Conservation (phyloP, 2,797 vertebrate species). For the Carduelis carduelis region DNA sequence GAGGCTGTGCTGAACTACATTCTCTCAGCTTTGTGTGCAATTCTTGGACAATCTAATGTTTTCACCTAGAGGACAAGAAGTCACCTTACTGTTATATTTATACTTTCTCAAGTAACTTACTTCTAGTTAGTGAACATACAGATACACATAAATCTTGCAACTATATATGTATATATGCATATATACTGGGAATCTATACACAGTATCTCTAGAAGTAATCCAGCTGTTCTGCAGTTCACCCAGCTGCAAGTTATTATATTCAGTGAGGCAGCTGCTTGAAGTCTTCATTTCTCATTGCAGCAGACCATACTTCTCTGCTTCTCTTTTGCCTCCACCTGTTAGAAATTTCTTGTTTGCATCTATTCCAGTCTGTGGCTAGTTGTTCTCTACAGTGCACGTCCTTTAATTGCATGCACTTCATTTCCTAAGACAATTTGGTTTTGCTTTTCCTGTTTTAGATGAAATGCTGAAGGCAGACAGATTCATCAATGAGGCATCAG, state of each 20-base stretch:
- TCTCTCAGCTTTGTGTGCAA: not conserved
- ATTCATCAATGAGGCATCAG: not conserved
- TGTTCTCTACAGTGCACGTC: not conserved
- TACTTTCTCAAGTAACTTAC: not conserved
- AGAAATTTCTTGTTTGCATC: not conserved
- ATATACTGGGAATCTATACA: not conserved
- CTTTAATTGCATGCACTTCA: not conserved
- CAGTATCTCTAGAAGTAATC: not conserved
- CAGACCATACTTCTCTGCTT: not conserved
- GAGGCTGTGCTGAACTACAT: not conserved
- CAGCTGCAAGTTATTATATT: not conserved
- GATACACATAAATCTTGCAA: not conserved
- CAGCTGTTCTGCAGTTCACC: slow-evolving; percentile 34
- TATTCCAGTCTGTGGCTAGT: not conserved
- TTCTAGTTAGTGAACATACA: not conserved
- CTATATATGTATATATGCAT: not conserved
- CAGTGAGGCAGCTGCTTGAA: not conserved
- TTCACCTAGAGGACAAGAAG: not conserved
- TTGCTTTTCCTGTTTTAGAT: not conserved
- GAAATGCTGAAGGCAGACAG: not conserved
- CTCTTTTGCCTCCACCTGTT: not conserved
- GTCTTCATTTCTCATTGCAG: slow-evolving; percentile 7
- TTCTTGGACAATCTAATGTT: not conserved
- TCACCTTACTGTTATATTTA: not conserved
- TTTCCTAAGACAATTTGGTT: not conserved